Conservation (phyloP, 1,140 invertebrate genomes). For the Megalonaias nervosa region DNA sequence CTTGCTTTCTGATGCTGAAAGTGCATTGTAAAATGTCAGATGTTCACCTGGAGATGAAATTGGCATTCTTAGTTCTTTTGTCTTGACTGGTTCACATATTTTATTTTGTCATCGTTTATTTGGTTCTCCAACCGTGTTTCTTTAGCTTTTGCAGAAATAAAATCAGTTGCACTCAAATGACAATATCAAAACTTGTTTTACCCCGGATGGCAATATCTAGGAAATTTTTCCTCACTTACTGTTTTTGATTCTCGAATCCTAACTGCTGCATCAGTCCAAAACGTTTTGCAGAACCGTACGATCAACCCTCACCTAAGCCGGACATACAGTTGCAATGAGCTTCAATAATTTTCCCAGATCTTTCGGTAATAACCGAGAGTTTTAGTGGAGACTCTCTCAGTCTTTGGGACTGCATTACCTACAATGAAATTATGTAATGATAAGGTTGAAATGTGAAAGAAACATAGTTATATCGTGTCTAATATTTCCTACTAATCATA, state of each 20-base stretch:
- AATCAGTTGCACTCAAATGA: slow-evolving; percentile 16
- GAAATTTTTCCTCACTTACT: slow-evolving; percentile 17
- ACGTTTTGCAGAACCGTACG: slow-evolving; percentile 33
- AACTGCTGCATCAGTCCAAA: slow-evolving; percentile 29
- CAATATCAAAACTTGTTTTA: slow-evolving; percentile 4
- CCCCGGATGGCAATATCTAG: slow-evolving; percentile 10
- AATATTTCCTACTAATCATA: too few relatives aligned
- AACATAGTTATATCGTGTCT: too few relatives aligned
- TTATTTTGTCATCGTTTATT: too few relatives aligned
- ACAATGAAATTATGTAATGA: background rate
- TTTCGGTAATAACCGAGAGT: slow-evolving; percentile 26
- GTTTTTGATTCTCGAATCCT: slow-evolving; percentile 7
- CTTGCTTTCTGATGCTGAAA: background rate
- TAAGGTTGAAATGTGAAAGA: too few relatives aligned
- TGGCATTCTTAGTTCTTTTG: too few relatives aligned
- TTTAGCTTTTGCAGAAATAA: slow-evolving; percentile 3
- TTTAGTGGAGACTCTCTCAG: background rate
- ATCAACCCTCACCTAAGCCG: slow-evolving; percentile 34
- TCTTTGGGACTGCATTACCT: background rate
- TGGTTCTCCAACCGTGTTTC: slow-evolving; percentile 8
- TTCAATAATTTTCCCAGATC: slow-evolving; percentile 20
- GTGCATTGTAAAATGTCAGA: too few relatives aligned
- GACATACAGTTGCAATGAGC: slow-evolving; percentile 44
- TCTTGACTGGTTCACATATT: too few relatives aligned
- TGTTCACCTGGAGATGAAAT: too few relatives aligned